These are phyloP conservation scores for Callinectes sapidus DNA, from an alignment of 2,888 invertebrate genomes.

Conservation along the genomic window DNA sequence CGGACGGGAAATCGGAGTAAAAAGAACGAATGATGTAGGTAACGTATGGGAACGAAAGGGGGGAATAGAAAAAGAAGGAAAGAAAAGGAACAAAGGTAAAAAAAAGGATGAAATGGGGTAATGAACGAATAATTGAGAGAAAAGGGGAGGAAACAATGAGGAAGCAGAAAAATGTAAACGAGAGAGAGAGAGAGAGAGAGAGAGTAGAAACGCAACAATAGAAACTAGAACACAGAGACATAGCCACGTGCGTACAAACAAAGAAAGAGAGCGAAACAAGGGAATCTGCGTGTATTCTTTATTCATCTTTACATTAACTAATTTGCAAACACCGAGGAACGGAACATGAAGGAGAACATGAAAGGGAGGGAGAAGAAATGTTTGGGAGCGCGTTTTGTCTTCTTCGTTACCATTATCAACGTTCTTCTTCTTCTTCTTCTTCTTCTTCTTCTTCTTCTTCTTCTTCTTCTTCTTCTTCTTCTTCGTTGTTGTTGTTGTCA, in stretches of 20 bases:
- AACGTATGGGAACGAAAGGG: neutral
- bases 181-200: slow-evolving; percentile 30
- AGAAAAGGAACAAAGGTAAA: neutral
- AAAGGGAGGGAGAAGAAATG: slow-evolving; percentile 14
- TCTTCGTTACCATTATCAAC: neutral
- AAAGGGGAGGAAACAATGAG: neutral
- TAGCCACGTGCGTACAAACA: neutral
- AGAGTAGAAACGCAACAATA: neutral
- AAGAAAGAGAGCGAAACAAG: neutral
- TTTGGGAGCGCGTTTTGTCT: neutral
- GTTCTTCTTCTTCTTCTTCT: no score
- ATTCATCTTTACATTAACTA: neutral
- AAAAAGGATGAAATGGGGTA: neutral
- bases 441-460: neutral
- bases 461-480: neutral
- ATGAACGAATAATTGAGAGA: neutral
- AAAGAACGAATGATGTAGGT: neutral
- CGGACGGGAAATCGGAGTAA: neutral
- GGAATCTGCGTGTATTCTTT: neutral
- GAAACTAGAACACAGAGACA: neutral
- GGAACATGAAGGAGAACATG: neutral
- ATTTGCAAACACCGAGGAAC: neutral
- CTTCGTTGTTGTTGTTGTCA: neutral
- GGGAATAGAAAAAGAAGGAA: neutral
- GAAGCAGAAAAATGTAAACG: neutral